Conservation (phyloP, 1,140 invertebrate genomes). For the Polyergus mexicanus region DNA sequence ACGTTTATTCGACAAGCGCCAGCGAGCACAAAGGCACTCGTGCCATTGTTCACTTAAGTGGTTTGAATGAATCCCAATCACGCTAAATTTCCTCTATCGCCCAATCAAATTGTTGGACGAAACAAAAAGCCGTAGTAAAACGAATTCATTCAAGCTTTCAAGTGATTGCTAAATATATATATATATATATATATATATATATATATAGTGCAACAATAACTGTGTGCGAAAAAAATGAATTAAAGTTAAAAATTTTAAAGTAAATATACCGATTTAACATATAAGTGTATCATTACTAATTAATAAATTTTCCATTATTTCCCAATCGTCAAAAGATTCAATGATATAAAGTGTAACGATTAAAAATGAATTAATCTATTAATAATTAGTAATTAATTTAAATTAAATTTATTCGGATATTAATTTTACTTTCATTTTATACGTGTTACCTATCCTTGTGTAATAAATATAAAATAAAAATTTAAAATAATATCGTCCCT, state of each 20-base stretch:
- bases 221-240: not conserved
- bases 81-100: constrained; percentile 52
- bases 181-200: not conserved
- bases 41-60: constrained; percentile 58
- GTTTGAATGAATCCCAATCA: constrained; percentile 55
- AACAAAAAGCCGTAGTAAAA: constrained; percentile 47
- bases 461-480: constrained; percentile 26
- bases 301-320: not conserved
- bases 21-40: constrained; percentile 54
- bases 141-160: constrained; percentile 17
- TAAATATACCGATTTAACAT: not conserved
- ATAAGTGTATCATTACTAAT: not conserved
- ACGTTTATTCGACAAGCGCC: constrained; percentile 40
- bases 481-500: not conserved
- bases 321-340: not conserved
- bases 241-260: not conserved
- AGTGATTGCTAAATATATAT: not conserved
- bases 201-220: not conserved
- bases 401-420: not conserved
- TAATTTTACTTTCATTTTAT: not conserved
- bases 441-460: not conserved
- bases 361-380: not conserved
- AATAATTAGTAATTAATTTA: not conserved
- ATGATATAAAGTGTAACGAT: not conserved
- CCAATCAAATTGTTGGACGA: constrained; percentile 45